Percentiles rank a stretch among this genome's conserved stretches.
These are phyloP conservation scores for Lepidonotus clava DNA, from an alignment of 2,888 invertebrate genomes.

Conservation along the genomic window DNA sequence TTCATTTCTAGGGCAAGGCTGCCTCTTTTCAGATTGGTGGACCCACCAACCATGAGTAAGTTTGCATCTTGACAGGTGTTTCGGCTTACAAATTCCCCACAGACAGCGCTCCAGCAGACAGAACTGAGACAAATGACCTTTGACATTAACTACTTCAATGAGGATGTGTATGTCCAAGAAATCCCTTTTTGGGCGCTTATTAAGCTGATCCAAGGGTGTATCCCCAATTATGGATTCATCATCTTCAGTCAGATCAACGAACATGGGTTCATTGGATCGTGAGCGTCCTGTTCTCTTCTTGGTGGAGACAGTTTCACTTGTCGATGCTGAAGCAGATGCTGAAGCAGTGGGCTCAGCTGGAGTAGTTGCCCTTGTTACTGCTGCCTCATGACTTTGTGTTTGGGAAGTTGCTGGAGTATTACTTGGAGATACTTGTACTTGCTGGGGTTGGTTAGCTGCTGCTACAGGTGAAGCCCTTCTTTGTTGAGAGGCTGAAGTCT, in stretches of 20 bases:
- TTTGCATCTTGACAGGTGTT: background rate
- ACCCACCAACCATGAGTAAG: background rate
- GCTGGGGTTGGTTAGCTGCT: no score
- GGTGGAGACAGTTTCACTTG: background rate
- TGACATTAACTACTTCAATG: slow-evolving; percentile 26
- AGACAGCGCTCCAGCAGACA: slow-evolving; percentile 17
- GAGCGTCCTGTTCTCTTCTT: background rate
- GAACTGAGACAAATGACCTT: background rate
- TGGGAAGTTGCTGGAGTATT: background rate
- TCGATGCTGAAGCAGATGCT: no score
- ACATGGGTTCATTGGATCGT: background rate
- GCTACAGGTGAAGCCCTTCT: no score
- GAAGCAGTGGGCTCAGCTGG: no score
- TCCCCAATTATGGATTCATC: background rate
- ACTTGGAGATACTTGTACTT: background rate
- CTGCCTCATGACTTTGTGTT: no score
- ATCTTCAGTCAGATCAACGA: slow-evolving; percentile 26
- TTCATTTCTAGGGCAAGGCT: background rate
- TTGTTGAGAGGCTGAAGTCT: no score
- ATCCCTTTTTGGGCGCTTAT: background rate
- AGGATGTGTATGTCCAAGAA: slow-evolving; percentile 10
- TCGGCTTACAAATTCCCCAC: background rate
- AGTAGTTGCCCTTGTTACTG: background rate
- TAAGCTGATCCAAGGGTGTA: background rate
- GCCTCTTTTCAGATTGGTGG: background rate